Conservation (phyloP, 2,113 vertebrate species). For the Rhinoptilus africanus region DNA sequence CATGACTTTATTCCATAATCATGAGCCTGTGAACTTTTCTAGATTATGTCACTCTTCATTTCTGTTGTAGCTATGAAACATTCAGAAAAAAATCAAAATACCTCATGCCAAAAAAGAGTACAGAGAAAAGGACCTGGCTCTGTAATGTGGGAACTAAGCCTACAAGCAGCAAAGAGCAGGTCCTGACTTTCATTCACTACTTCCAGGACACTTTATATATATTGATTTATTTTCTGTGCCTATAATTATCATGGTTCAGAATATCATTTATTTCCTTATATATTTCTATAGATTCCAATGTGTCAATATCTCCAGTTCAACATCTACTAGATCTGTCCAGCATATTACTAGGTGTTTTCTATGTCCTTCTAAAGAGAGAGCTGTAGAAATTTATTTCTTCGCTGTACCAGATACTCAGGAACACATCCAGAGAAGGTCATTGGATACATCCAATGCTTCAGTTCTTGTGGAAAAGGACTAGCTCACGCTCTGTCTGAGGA, state of each 20-base stretch:
- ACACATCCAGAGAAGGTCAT: neutral
- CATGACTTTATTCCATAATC: neutral
- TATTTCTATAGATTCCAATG: neutral
- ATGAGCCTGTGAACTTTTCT: neutral
- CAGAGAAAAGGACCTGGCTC: neutral
- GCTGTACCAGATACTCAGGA: neutral
- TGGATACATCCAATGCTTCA: accelerated
- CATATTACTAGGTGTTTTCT: neutral
- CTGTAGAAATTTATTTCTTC: neutral
- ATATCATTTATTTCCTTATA: neutral
- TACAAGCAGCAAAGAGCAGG: neutral
- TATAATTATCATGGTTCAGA: neutral
- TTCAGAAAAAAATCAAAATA: neutral
- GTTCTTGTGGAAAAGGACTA: neutral
- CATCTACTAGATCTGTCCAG: neutral
- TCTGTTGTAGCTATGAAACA: neutral
- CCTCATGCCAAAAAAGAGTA: neutral
- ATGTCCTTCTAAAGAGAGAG: neutral
- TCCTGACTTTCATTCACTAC: neutral
- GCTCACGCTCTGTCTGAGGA: neutral
- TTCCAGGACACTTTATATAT: neutral
- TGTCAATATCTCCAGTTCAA: neutral
- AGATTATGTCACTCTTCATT: neutral
- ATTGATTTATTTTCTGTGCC: neutral
- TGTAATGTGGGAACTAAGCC: neutral